Conservation (phyloP, 2,113 vertebrate species). For the Nycticorax nycticorax region DNA sequence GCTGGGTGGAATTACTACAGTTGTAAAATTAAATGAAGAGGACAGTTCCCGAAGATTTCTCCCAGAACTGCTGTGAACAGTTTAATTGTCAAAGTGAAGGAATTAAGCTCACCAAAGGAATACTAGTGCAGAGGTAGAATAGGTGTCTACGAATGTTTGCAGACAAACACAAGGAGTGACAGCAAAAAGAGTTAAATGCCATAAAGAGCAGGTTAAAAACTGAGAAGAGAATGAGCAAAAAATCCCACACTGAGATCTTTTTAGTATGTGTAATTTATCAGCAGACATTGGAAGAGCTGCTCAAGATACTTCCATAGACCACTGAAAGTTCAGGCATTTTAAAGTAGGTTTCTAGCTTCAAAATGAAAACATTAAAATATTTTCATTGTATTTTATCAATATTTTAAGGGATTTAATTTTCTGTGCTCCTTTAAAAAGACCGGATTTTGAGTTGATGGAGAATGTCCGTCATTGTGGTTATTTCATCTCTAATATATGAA, state of each 20-base stretch:
- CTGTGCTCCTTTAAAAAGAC: neutral
- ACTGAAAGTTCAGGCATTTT: neutral
- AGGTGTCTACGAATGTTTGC: neutral
- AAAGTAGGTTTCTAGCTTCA: neutral
- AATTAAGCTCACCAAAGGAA: neutral
- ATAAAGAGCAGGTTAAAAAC: neutral
- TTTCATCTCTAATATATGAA: neutral
- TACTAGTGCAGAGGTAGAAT: neutral
- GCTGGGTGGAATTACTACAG: conserved; percentile 3
- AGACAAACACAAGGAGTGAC: neutral
- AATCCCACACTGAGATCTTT: fast-evolving
- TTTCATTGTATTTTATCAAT: neutral
- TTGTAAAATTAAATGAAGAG: neutral
- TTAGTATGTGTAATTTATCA: neutral
- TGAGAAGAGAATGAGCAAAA: neutral
- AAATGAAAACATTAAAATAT: neutral
- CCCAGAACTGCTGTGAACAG: neutral
- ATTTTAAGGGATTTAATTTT: neutral
- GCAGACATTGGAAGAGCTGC: neutral
- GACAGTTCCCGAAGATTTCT: neutral
- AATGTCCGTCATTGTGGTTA: neutral
- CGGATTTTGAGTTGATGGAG: neutral
- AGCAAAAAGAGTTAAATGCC: neutral
- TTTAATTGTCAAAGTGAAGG: neutral
- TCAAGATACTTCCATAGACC: neutral